These are phyloP conservation scores for Brachionus calyciflorus DNA, from an alignment of 1,140 invertebrate species.

Conservation along the genomic window DNA sequence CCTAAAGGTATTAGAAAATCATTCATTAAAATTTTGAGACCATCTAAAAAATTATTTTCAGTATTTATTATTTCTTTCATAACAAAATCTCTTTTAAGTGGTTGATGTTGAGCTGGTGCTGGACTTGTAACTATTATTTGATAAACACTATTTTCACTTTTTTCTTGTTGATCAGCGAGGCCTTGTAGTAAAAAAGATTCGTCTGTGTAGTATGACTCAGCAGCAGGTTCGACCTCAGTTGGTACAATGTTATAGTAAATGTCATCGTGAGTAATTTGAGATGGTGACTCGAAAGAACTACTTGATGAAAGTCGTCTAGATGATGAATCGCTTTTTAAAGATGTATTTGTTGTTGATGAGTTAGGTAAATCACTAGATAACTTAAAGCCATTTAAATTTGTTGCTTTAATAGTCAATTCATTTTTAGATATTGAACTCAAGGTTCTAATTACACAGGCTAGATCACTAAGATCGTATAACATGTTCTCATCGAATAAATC, in stretches of 20 bases:
- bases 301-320: not conserved
- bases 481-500: conserved; percentile 46
- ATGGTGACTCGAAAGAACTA: not conserved
- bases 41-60: conserved; percentile 43
- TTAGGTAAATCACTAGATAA: not conserved
- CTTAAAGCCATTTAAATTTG: not conserved
- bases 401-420: not conserved
- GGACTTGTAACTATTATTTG: not conserved
- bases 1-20: conserved; percentile 32
- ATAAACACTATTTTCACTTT: conserved; percentile 24
- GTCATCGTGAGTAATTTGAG: conserved; percentile 23
- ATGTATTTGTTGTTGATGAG: not conserved
- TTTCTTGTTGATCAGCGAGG: conserved; percentile 25
- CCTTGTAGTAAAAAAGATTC: conserved; percentile 40
- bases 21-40: conserved; percentile 25
- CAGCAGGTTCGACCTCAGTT: conserved; percentile 6
- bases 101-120: not conserved
- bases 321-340: not conserved
- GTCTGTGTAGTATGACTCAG: conserved; percentile 40
- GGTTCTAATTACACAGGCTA: conserved; percentile 32
- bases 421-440: conserved; percentile 18
- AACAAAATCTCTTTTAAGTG: conserved; percentile 44
- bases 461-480: conserved; percentile 21
- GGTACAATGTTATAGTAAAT: conserved; percentile 41
- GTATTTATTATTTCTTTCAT: conserved; percentile 43